Evolutionary conservation across 2,113 vertebrate genomes (phyloP).

Genomic region (Nibea albiflora): DNA sequence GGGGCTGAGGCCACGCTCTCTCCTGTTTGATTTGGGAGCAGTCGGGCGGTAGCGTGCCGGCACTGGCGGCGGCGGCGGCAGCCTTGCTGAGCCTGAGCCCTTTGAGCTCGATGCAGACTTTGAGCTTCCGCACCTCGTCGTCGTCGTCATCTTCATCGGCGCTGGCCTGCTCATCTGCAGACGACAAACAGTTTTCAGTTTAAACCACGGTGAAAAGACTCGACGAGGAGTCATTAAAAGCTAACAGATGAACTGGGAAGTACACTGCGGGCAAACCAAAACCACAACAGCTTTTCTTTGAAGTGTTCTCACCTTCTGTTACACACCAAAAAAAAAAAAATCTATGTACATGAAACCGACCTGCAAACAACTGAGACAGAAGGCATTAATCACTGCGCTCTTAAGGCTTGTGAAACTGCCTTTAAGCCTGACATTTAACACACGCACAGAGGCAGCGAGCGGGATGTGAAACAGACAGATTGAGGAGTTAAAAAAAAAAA

Average conservation of each 20-base stretch:
- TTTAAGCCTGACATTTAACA: conserved; percentile 42
- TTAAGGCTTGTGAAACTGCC: conserved; percentile 53
- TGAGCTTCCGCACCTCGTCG: conserved; percentile 97
- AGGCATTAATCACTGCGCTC: conserved; percentile 55
- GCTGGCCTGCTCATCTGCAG: conserved; percentile 60
- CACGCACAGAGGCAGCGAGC: conserved; percentile 9
- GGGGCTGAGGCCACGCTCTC: conserved; percentile 70
- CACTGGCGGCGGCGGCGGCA: conserved; percentile 82
- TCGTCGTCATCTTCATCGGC: conserved; percentile 74
- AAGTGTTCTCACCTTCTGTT: conserved; percentile 7
- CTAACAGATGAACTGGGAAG: not conserved
- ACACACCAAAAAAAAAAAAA: not conserved
- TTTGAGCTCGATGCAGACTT: conserved; percentile 98
- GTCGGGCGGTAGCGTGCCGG: conserved; percentile 83
- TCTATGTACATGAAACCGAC: conserved; percentile 10
- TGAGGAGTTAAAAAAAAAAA: conserved; percentile 46
- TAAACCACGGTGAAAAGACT: not conserved
- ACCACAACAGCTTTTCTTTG: conserved; percentile 6
- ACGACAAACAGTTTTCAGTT: not conserved
- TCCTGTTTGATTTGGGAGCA: conserved; percentile 84
- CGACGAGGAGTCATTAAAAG: conserved; percentile 6
- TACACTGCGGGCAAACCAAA: not conserved
- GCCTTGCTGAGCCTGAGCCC: conserved; percentile 96
- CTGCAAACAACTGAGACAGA: conserved; percentile 43
- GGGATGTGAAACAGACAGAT: conserved; percentile 54